phyloP scores from a whole-genome alignment of 2,797 vertebrate species.

The Tolypeutes matacus region DNA sequence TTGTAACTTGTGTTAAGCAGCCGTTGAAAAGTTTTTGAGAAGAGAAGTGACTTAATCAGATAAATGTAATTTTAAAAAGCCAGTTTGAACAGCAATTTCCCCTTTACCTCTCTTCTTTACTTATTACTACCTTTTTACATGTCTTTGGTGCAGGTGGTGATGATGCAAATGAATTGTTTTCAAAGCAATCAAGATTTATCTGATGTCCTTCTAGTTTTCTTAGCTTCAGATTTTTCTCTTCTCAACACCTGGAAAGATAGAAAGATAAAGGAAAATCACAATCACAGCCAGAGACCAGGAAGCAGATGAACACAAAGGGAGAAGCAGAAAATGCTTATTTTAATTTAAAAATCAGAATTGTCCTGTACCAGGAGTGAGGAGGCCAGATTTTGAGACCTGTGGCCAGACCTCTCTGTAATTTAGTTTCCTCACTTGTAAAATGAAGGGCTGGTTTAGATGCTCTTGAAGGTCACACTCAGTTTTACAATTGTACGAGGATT shows the following conservation, averaged over 20 bases:
- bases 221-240: not conserved
- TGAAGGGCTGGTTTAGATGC: not conserved
- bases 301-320: not conserved
- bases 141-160: not conserved
- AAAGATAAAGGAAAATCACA: not conserved
- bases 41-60: conserved; percentile 29
- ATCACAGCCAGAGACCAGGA: not conserved
- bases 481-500: not conserved
- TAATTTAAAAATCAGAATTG: not conserved
- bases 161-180: not conserved
- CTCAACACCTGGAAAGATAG: not conserved
- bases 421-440: not conserved
- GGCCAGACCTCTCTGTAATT: not conserved
- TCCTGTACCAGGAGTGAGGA: not conserved
- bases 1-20: not conserved
- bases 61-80: conserved; percentile 43
- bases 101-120: not conserved
- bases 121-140: not conserved
- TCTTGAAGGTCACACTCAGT: not conserved
- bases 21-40: not conserved
- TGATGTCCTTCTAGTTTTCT: not conserved
- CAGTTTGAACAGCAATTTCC: not conserved
- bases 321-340: not conserved
- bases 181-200: not conserved
- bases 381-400: not conserved